phyloP scores from a whole-genome alignment of 2,797 vertebrate genomes.

The Cossypha dichroa region DNA sequence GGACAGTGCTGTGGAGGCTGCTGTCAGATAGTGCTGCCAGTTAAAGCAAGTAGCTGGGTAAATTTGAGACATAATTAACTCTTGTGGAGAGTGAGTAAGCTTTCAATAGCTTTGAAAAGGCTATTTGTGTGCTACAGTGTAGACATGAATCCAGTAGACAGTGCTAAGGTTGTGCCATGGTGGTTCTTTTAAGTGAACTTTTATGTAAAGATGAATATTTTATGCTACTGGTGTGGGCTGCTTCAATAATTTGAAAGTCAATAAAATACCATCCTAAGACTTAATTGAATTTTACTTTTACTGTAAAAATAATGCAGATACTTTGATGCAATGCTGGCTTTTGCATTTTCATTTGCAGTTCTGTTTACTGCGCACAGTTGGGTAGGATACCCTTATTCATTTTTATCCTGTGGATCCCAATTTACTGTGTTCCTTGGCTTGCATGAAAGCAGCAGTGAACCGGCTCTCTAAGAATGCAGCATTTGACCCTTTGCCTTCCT shows the following conservation, averaged over 20 bases:
- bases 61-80: not conserved
- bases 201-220: not conserved
- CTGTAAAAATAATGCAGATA: not conserved
- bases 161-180: not conserved
- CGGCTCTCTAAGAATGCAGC: not conserved
- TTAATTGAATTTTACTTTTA: not conserved
- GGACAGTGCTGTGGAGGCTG: not conserved
- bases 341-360: not conserved
- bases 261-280: not conserved
- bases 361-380: not conserved
- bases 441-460: not conserved
- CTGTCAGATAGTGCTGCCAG: not conserved
- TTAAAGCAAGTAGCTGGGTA: not conserved
- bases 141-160: not conserved
- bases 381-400: not conserved
- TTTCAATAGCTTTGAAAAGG: not conserved
- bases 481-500: not conserved
- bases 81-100: not conserved
- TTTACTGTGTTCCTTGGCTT: not conserved
- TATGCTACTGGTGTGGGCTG: not conserved
- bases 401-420: not conserved
- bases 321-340: not conserved
- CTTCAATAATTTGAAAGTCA: not conserved
- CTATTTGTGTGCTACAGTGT: not conserved
- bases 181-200: not conserved